Percentiles rank a stretch among this genome's conserved stretches.
phyloP scores from a whole-genome alignment of 2,888 invertebrate species.

The Caenorhabditis wallacei region DNA sequence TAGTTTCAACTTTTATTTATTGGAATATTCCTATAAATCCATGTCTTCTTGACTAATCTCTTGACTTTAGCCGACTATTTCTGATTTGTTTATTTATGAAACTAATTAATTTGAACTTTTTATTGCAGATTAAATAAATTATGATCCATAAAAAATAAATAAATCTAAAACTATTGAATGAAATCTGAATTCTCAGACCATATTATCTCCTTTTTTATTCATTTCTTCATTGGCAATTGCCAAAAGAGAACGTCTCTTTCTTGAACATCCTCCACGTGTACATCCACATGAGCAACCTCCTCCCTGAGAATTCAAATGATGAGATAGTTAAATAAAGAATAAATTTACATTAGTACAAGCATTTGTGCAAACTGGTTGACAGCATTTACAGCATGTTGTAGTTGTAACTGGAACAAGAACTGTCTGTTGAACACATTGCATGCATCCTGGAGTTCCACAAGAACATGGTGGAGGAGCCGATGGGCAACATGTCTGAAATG shows the following conservation, averaged over 20 bases:
- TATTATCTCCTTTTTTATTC: conserved; percentile 60
- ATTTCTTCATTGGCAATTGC: conserved; percentile 73
- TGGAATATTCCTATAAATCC: no score
- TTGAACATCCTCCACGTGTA: conserved; percentile 74
- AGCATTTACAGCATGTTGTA: conserved; percentile 76
- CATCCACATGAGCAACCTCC: conserved; percentile 78
- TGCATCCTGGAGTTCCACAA: conserved; percentile 71
- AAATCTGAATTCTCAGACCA: conserved; percentile 29
- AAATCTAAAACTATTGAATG: conserved; percentile 10
- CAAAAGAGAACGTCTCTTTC: conserved; percentile 72
- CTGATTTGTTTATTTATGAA: no score
- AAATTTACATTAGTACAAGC: conserved; percentile 72
- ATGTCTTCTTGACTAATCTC: no score
- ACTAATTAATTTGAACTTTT: no score
- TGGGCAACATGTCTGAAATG: conserved; percentile 65
- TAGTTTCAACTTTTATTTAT: neutral
- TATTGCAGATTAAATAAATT: neutral
- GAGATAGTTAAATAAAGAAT: no score
- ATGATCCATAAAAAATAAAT: conserved; percentile 18
- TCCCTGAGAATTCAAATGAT: conserved; percentile 69
- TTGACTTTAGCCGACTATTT: no score
- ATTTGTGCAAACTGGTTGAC: conserved; percentile 76
- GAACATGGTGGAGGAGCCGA: conserved; percentile 69
- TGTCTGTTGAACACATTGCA: conserved; percentile 69
- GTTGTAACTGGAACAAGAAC: conserved; percentile 71